phyloP scores from a whole-genome alignment of 2,113 vertebrate genomes.

The Micronycteris hirsuta region DNA sequence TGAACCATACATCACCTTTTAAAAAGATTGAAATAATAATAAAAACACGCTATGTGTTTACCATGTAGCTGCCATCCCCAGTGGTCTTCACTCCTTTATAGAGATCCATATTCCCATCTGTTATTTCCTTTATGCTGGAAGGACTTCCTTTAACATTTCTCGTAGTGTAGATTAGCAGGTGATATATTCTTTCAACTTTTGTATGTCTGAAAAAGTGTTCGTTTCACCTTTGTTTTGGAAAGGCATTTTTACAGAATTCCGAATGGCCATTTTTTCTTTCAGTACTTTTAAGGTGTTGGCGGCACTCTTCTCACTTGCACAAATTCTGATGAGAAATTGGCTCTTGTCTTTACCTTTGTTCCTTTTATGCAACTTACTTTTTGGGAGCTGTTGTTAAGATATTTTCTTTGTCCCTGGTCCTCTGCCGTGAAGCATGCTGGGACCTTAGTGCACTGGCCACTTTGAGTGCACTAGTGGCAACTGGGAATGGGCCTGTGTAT shows the following conservation, averaged over 20 bases:
- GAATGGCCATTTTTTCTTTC: neutral
- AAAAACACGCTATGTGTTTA: neutral
- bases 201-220: neutral
- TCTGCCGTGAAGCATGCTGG: neutral
- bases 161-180: neutral
- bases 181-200: neutral
- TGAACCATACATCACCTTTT: neutral
- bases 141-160: conserved; percentile 19
- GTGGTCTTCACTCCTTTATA: neutral
- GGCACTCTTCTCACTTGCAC: neutral
- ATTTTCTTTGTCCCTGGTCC: neutral
- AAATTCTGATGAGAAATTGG: neutral
- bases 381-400: neutral
- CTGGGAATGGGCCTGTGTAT: neutral
- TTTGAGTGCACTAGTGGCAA: neutral
- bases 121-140: neutral
- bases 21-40: neutral
- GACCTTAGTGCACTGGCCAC: neutral
- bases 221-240: neutral
- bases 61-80: neutral
- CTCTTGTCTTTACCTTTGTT: neutral
- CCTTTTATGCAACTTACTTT: neutral
- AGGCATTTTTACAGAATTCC: neutral
- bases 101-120: neutral
- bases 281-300: neutral